These are phyloP conservation scores for Orientallactaga bullata DNA, from an alignment of 2,113 vertebrate genomes.

Conservation along the genomic window DNA sequence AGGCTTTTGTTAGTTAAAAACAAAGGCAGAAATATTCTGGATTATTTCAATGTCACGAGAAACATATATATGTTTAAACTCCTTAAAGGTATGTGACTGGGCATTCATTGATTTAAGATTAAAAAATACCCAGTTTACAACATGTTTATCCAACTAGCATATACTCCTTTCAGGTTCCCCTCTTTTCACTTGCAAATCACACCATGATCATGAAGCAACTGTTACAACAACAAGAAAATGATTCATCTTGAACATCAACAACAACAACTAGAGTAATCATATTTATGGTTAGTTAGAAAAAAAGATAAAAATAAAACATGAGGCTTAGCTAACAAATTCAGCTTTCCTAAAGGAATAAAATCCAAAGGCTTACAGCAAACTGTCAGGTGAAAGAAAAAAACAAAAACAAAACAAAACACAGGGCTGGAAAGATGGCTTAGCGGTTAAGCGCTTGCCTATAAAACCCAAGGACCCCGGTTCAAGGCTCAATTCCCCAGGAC, in stretches of 20 bases:
- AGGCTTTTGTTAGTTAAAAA: slow-evolving; percentile 50
- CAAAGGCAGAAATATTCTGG: not conserved
- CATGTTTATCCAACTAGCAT: not conserved
- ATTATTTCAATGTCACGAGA: slow-evolving; percentile 7
- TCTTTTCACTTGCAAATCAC: slow-evolving; percentile 33
- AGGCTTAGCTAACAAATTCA: slow-evolving; percentile 14
- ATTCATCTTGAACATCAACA: not conserved
- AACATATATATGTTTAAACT: slow-evolving; percentile 30
- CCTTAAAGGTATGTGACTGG: not conserved
- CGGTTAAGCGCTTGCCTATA: too few relatives aligned
- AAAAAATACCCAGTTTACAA: slow-evolving; percentile 17
- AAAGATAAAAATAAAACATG: not conserved
- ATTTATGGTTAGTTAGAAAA: slow-evolving; percentile 13
- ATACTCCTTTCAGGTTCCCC: not conserved
- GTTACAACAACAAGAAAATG: slow-evolving; percentile 33
- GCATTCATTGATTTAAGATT: not conserved
- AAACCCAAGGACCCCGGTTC: too few relatives aligned
- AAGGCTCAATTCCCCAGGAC: too few relatives aligned
- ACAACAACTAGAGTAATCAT: not conserved
- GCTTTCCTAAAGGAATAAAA: slow-evolving; percentile 39
- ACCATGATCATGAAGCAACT: slow-evolving; percentile 36
- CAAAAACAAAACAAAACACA: too few relatives aligned
- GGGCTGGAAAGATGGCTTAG: too few relatives aligned
- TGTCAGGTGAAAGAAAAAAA: not conserved
- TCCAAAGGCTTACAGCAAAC: not conserved